Evolutionary conservation across 1,140 invertebrate species (phyloP).

Genomic region (Brachystomella parvula): DNA sequence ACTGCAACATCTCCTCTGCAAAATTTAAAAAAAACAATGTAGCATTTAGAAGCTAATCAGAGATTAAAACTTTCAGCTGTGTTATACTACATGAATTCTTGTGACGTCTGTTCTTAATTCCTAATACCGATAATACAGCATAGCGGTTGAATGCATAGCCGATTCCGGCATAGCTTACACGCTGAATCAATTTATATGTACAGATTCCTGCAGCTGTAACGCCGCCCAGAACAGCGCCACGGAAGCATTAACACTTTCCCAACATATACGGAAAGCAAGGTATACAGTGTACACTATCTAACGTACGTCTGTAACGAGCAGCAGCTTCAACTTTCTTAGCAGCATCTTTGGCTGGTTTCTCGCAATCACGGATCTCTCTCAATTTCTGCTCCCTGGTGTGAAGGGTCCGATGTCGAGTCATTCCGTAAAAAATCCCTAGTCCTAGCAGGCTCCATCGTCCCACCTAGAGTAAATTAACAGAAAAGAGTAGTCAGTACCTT

Average conservation of each 20-base stretch:
- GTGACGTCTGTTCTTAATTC: no score
- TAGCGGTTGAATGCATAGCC: no score
- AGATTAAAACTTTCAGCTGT: no score
- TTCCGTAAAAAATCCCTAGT: slow-evolving; percentile 59
- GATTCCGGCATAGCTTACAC: no score
- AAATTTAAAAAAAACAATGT: slow-evolving; percentile 24
- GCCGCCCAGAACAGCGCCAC: no score
- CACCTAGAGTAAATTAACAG: slow-evolving; percentile 49
- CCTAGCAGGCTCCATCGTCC: slow-evolving; percentile 62
- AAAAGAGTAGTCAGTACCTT: background rate
- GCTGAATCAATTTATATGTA: no score
- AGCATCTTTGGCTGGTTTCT: slow-evolving; percentile 58
- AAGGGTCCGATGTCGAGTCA: slow-evolving; percentile 58
- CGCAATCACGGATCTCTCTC: slow-evolving; percentile 56
- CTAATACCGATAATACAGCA: no score
- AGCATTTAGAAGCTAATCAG: background rate
- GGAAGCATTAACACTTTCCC: no score
- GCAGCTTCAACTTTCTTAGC: slow-evolving; percentile 58
- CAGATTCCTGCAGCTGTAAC: no score
- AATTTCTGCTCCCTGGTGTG: slow-evolving; percentile 57
- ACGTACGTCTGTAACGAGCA: slow-evolving; percentile 37
- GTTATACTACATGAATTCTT: no score
- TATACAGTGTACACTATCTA: background rate
- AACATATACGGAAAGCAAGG: no score
- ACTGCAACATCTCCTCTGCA: slow-evolving; percentile 41